Evolutionary conservation across 2,113 vertebrate species (phyloP).

Genomic region (Oreochromis aureus): DNA sequence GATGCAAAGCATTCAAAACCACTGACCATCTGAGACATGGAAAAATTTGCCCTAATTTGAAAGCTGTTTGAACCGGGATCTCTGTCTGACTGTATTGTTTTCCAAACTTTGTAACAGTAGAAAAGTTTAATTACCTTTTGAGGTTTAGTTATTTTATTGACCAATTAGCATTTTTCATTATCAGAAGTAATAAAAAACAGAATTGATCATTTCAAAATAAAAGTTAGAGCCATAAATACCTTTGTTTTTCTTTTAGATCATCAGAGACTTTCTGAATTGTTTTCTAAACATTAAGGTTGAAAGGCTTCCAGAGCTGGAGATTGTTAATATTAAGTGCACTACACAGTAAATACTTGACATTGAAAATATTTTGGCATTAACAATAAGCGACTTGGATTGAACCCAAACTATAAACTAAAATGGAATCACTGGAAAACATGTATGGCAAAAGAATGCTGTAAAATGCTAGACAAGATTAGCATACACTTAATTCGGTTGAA

Average conservation of each 20-base stretch:
- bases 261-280: background rate
- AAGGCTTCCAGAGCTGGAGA: background rate
- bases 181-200: background rate
- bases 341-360: background rate
- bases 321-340: background rate
- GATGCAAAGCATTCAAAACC: background rate
- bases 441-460: background rate
- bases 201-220: background rate
- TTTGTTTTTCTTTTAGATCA: background rate
- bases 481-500: background rate
- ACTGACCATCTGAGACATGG: background rate
- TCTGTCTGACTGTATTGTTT: background rate
- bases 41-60: background rate
- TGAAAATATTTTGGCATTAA: background rate
- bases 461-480: background rate
- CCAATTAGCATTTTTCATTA: background rate
- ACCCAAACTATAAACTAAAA: background rate
- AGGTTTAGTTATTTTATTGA: background rate
- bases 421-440: background rate
- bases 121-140: background rate
- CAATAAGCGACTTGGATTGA: background rate
- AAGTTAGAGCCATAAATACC: background rate
- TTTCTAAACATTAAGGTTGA: background rate
- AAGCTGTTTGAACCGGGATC: background rate
- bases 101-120: background rate